Conservation (phyloP, 2,113 vertebrate genomes). For the Hiodon alosoides region DNA sequence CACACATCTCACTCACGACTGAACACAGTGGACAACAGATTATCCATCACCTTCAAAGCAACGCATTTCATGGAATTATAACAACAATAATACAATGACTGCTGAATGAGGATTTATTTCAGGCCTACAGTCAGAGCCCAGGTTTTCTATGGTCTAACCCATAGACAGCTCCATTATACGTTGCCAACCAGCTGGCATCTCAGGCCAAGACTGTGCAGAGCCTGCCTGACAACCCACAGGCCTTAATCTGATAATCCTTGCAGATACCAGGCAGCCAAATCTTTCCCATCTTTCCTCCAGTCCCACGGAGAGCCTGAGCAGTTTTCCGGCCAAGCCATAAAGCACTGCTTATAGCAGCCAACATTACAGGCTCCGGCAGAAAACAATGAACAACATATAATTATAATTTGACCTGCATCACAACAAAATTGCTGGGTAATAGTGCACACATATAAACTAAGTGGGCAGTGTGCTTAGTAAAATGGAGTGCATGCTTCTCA, state of each 20-base stretch:
- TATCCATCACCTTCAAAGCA: neutral
- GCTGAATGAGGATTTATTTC: neutral
- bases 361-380: neutral
- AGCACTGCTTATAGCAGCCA: neutral
- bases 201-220: neutral
- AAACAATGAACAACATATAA: neutral
- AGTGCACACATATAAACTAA: too few relatives aligned
- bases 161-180: too few relatives aligned
- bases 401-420: too few relatives aligned
- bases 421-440: too few relatives aligned
- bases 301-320: neutral
- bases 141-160: neutral
- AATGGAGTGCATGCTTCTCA: too few relatives aligned
- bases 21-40: neutral
- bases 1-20: too few relatives aligned
- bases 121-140: neutral
- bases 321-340: neutral
- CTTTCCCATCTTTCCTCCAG: neutral
- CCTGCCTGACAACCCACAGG: conserved; percentile 2
- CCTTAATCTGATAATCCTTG: conserved; percentile 26
- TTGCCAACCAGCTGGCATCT: neutral
- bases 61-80: too few relatives aligned
- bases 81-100: too few relatives aligned
- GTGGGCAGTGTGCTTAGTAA: too few relatives aligned
- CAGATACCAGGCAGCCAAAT: conserved; percentile 2